Base-by-base conservation (phyloP, 1,140 invertebrate genomes). In the Aphaenogaster floridana region DNA sequence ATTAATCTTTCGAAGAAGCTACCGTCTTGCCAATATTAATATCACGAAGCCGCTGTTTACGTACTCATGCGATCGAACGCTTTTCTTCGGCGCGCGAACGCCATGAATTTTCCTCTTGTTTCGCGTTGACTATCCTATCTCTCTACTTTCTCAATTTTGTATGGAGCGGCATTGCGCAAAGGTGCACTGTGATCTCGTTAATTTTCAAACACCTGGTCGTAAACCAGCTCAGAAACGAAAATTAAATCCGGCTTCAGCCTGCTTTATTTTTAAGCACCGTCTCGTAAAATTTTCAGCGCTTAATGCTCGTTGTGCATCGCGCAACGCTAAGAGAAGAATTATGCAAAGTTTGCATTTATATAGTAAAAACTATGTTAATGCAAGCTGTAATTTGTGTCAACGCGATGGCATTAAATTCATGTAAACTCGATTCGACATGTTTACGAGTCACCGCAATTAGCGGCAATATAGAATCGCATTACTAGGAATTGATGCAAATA, bases 401-500 rank as follows among this genome's bases (percentile, higher is more conserved):
- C 54, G 54, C 28, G 54, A 36, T 28, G 42, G 72, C 45, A 74
- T 76, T 61, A 74, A 84, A 61, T 74, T 45, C 42, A 61, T 45
- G 80, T 74, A 74, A 59, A 64, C 69, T 76, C 54, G n/a, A 74
- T 84, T 74, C 69, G 42, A 42, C 69, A 74, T 74, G 54, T 84
- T 76, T 84, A 76, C 80, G 80, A 76, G 80, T 76, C 52, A 71
- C 69, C 69, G 69, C 69, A 84, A 84, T 84, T 74, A 76, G 80
- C 80, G 69, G 28, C 17, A 61, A 63, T 84, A 74, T 74, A 76
- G 69, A 76, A 84, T 76, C 69, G 54, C 42, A 76, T 84, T 61
- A 61, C 80, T 84, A 84, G 69, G 59, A 84, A 84, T 84, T 84
- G 76, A 84, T 63, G 72, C 69, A 48, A 74, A 76, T 74, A 76